A percentile compares a stretch with the other conserved stretches of the same genome.
These are phyloP conservation scores for Zeugodacus cucurbitae DNA, from an alignment of 1,140 invertebrate species.

Conservation along the genomic window DNA sequence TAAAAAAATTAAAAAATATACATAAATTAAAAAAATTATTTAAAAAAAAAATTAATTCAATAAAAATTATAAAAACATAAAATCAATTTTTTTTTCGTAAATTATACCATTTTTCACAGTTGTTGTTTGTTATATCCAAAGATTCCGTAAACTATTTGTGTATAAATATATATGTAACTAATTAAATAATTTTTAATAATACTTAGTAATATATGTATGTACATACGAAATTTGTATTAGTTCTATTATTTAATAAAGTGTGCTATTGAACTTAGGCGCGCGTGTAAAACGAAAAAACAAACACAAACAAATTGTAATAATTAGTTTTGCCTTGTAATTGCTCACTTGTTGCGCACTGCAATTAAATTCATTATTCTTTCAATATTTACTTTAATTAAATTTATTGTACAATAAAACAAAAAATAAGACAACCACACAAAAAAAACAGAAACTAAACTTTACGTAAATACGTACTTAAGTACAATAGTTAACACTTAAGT, in stretches of 20 bases:
- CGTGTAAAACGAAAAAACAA: neutral
- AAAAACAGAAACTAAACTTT: neutral
- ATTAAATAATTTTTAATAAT: neutral
- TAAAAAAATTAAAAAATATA: neutral
- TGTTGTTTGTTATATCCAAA: conserved; percentile 4
- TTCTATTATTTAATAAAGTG: neutral
- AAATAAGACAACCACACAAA: neutral
- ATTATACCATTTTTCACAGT: neutral
- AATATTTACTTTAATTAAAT: neutral
- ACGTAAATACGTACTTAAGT: neutral
- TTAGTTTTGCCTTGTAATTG: neutral
- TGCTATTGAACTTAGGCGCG: neutral
- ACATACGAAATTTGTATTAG: neutral
- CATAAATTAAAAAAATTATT: neutral
- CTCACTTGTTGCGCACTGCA: neutral
- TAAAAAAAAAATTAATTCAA: neutral
- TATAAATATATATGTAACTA: neutral
- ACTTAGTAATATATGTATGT: neutral
- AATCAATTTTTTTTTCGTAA: neutral
- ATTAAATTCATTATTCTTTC: neutral
- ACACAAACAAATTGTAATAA: neutral
- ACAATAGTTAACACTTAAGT: neutral
- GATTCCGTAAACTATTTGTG: neutral
- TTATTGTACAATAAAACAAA: neutral
- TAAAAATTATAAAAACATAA: neutral